A percentile compares a stretch with the other conserved stretches of the same genome.
Evolutionary conservation across 2,888 invertebrate genomes (phyloP).

Genomic region (Sipha maydis): DNA sequence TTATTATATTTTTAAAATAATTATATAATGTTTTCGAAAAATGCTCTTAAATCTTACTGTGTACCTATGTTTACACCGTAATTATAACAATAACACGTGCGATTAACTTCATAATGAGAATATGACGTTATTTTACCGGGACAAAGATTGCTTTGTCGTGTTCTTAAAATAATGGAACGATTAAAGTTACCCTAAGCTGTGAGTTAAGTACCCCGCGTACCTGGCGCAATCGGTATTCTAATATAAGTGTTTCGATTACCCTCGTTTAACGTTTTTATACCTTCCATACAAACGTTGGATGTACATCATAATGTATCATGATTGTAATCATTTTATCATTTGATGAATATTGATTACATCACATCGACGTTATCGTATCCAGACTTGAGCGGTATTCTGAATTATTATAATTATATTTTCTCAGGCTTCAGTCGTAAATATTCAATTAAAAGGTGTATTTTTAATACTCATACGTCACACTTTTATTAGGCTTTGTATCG

Average conservation of each 20-base stretch:
- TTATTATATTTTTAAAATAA: background rate
- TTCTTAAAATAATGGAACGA: slow-evolving; percentile 2
- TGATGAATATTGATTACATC: background rate
- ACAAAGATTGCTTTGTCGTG: slow-evolving; percentile 7
- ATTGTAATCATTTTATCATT: background rate
- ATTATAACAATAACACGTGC: background rate
- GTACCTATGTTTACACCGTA: background rate
- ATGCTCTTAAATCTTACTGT: background rate
- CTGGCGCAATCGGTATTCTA: background rate
- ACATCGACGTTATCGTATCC: background rate
- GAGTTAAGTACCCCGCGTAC: background rate
- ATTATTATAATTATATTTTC: no score
- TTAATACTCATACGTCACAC: no score
- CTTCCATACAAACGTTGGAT: background rate
- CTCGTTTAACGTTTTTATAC: background rate
- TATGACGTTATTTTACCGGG: background rate
- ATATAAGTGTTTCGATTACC: slow-evolving; percentile 30
- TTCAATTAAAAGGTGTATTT: no score
- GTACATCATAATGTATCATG: background rate
- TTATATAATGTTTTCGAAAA: background rate
- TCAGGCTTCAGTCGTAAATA: no score
- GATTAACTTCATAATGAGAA: background rate
- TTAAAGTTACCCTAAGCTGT: background rate
- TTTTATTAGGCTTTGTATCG: no score
- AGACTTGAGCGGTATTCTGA: no score